A percentile compares a stretch with the other conserved stretches of the same genome.
Conservation (phyloP, 2,888 invertebrate species). For the Terebella lapidaria region DNA sequence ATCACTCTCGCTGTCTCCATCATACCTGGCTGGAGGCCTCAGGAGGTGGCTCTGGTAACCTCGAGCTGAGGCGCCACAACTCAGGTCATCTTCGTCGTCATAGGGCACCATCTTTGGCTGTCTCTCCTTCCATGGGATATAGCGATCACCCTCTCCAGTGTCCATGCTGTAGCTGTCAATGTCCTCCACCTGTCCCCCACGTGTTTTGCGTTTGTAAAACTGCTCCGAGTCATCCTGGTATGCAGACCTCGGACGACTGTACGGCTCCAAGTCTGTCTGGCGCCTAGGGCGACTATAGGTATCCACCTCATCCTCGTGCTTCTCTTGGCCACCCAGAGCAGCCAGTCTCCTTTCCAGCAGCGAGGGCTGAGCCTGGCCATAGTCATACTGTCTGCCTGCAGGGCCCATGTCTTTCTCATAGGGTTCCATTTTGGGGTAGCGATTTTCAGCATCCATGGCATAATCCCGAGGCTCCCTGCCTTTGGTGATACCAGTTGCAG, state of each 20-base stretch:
- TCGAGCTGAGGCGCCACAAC: too few relatives aligned
- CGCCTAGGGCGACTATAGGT: too few relatives aligned
- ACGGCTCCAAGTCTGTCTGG: not conserved
- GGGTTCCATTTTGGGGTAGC: not conserved
- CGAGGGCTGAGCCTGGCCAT: not conserved
- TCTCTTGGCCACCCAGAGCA: not conserved
- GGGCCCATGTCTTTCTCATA: slow-evolving; percentile 1
- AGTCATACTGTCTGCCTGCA: not conserved
- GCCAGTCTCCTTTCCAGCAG: slow-evolving; percentile 1
- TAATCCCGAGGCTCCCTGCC: not conserved
- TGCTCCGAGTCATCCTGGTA: not conserved
- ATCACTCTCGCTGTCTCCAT: slow-evolving; percentile 2
- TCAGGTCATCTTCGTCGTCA: too few relatives aligned
- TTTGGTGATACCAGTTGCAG: not conserved
- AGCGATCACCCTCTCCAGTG: not conserved
- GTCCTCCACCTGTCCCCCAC: not conserved
- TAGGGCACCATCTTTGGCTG: not conserved
- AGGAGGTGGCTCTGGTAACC: not conserved
- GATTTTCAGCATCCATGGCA: not conserved
- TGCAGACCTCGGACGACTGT: not conserved
- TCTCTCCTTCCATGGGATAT: not conserved
- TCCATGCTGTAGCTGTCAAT: not conserved
- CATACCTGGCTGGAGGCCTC: not conserved
- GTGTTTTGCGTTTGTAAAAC: not conserved
- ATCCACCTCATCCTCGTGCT: not conserved